phyloP scores from a whole-genome alignment of 1,140 invertebrate genomes.

The Trichonephila clavata region DNA sequence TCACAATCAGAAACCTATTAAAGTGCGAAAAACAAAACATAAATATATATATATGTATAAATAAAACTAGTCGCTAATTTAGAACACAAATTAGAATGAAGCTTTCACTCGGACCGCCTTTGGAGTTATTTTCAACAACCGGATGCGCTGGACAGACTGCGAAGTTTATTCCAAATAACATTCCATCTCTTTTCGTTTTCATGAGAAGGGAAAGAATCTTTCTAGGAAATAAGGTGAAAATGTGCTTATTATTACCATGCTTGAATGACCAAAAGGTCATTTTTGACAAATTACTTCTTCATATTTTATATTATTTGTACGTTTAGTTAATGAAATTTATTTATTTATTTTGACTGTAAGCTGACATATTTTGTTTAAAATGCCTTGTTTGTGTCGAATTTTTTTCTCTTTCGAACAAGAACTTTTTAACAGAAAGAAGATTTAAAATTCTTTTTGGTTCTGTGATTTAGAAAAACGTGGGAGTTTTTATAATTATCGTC shows the following conservation, averaged over 20 bases:
- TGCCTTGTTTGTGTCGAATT: too few species aligned
- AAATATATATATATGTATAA: not conserved
- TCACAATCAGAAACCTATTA: not conserved
- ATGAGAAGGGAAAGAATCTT: not conserved
- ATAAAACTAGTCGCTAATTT: not conserved
- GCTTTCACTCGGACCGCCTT: not conserved
- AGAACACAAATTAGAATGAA: not conserved
- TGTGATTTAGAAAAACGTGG: too few species aligned
- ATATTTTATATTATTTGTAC: not conserved
- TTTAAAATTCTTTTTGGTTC: too few species aligned
- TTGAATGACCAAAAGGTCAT: not conserved
- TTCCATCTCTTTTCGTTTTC: not conserved
- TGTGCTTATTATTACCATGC: not conserved
- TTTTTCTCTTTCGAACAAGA: too few species aligned
- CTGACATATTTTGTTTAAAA: not conserved
- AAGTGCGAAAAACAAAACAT: not conserved
- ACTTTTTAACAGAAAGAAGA: too few species aligned
- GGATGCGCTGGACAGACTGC: not conserved
- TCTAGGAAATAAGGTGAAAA: not conserved
- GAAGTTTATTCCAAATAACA: not conserved
- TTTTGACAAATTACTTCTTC: not conserved
- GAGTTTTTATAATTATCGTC: too few species aligned
- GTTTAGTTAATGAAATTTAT: not conserved
- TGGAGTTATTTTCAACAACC: not conserved
- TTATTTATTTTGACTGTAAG: not conserved